These are phyloP conservation scores for Actinemys pallida DNA, from an alignment of 2,113 vertebrate genomes.

Conservation along the genomic window DNA sequence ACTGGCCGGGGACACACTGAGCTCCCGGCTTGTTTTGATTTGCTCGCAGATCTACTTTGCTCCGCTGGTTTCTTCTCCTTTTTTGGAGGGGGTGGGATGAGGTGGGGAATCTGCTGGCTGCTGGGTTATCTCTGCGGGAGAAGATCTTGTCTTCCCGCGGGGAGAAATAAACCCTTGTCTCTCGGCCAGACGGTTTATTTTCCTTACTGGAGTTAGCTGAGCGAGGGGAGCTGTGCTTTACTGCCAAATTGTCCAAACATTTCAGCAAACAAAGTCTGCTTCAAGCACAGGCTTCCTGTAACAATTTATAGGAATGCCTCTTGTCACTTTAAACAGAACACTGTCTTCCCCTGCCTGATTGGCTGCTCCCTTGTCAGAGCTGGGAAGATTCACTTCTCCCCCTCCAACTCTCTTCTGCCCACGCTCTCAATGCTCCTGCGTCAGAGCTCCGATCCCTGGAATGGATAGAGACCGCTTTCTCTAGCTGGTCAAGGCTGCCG, in stretches of 20 bases:
- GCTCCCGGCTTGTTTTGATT: not conserved
- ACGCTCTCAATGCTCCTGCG: not conserved
- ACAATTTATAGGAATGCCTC: not conserved
- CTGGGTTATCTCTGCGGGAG: not conserved
- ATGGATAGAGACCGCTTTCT: fast-evolving
- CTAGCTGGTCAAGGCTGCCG: not conserved
- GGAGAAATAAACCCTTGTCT: not conserved
- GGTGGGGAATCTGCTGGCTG: not conserved
- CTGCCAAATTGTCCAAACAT: not conserved
- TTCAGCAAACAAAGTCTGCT: not conserved
- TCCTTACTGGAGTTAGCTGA: not conserved
- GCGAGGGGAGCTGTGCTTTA: not conserved
- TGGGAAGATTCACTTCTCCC: not conserved
- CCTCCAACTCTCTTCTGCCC: not conserved
- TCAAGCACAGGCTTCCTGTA: not conserved
- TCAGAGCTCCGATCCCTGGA: fast-evolving
- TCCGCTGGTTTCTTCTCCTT: not conserved
- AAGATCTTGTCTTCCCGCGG: fast-evolving
- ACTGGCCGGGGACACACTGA: fast-evolving
- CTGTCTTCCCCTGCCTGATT: not conserved
- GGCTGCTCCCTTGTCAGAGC: not conserved
- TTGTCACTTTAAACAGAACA: fast-evolving
- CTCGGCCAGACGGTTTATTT: not conserved
- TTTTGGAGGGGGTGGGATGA: not conserved
- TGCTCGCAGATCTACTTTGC: not conserved